Percentiles rank a stretch among this genome's conserved stretches.
Conservation (phyloP, 1,140 invertebrate genomes). For the Archivesica marissinica region DNA sequence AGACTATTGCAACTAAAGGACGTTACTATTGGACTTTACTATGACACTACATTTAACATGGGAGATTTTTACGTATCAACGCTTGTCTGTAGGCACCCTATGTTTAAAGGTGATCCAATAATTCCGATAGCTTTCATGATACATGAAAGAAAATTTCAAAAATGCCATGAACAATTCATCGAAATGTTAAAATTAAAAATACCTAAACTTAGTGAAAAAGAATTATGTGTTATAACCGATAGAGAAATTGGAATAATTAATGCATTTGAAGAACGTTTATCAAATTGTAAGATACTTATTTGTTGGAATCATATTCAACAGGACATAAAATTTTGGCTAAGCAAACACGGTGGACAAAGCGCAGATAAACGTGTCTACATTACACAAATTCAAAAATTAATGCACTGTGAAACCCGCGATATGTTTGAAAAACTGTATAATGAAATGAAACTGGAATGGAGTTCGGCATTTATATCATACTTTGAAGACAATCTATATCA, state of each 20-base stretch:
- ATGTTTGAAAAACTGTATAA: background rate
- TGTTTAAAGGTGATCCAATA: slow-evolving; percentile 48
- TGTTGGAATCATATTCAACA: slow-evolving; percentile 27
- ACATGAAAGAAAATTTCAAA: slow-evolving; percentile 31
- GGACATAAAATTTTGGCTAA: slow-evolving; percentile 35
- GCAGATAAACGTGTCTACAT: slow-evolving; percentile 44
- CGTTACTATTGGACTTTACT: slow-evolving; percentile 8
- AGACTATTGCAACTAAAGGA: slow-evolving; percentile 42
- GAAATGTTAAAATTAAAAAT: background rate
- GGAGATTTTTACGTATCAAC: slow-evolving; percentile 41
- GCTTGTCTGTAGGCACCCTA: slow-evolving; percentile 9
- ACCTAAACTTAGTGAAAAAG: slow-evolving; percentile 15
- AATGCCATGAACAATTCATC: slow-evolving; percentile 15
- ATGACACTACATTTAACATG: slow-evolving; percentile 35
- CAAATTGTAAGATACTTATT: background rate
- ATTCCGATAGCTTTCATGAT: slow-evolving; percentile 20
- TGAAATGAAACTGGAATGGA: slow-evolving; percentile 26
- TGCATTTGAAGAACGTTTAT: slow-evolving; percentile 17
- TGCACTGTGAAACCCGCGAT: slow-evolving; percentile 17
- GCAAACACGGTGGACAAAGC: slow-evolving; percentile 29
- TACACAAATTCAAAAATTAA: slow-evolving; percentile 16
- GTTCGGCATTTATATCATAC: slow-evolving; percentile 15
- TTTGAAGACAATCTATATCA: slow-evolving; percentile 1
- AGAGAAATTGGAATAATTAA: slow-evolving; percentile 13
- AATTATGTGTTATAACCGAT: slow-evolving; percentile 17